Conservation (phyloP, 2,113 vertebrate species). For the Ibidorhyncha struthersii region DNA sequence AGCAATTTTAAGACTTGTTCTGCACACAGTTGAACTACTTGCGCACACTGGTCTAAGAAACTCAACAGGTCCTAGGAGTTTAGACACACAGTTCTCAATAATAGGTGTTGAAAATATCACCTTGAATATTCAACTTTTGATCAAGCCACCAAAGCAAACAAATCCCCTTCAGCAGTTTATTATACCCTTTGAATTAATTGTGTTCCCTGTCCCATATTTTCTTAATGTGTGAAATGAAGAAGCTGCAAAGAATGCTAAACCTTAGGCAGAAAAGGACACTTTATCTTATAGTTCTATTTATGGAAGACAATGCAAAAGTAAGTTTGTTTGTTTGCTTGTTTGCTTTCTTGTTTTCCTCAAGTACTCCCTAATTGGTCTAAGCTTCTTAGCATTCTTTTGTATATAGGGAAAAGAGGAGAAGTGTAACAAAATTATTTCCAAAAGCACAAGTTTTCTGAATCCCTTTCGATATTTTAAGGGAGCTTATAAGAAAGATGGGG, state of each 20-base stretch:
- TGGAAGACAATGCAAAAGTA: background rate
- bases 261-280: background rate
- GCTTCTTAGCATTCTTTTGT: background rate
- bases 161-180: background rate
- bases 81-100: background rate
- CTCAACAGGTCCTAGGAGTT: background rate
- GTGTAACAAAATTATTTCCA: background rate
- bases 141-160: background rate
- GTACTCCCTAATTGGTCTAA: background rate
- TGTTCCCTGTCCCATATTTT: background rate
- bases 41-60: background rate
- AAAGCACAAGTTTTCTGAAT: background rate
- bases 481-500: background rate
- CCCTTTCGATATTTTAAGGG: background rate
- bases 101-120: background rate
- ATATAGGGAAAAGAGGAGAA: background rate
- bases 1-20: background rate
- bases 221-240: conserved; percentile 21
- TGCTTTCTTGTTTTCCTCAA: background rate
- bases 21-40: background rate
- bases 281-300: background rate
- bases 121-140: background rate
- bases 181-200: background rate
- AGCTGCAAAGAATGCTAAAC: conserved; percentile 18
- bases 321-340: background rate